Evolutionary conservation across 2,113 vertebrate species (phyloP), one percentile per base, ranked within the genome.

Genomic region (Arvicanthis niloticus): DNA sequence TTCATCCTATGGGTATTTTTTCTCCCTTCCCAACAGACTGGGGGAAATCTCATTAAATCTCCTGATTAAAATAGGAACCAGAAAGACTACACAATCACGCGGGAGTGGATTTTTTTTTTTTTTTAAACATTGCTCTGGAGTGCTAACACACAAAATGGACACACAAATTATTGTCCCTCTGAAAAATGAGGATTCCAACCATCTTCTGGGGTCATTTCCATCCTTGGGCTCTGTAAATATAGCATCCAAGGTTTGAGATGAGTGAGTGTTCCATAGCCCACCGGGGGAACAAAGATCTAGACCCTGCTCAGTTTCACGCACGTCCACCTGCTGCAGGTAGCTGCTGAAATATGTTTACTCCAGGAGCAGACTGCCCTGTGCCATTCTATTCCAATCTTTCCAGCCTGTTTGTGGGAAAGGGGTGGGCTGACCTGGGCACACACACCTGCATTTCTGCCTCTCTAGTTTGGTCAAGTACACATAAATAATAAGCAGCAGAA

Each of bases 401-500:
- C 72, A 81, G 58, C 62, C 91, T 80, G 84, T 56, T 37, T 37
- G 72, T 77, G 37, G 90, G 84, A 92, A 97, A 16, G 78, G 96
- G 92, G 95, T 85, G 94, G 95, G 84, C 97, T 93, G 94, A 95
- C 72, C 26, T 93, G 88, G 96, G 96, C 65, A 60, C 78, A 88
- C 89, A 60, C 70, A 91, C 56, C 93, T 97, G 80, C 92, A 95
- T 29, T 95, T 77, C 95, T 94, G 96, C 75, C 53, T 96, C 97
- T 98, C 97, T 98, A 97, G 97, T 97, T 97, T 98, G 96, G 96
- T 96, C 96, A 98, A 98, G 96, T 93, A 92, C 91, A 96, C 96
- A 97, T 98, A 97, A 98, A 98, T 98, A 98, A 99, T 98, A 96
- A 98, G 89, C 72, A 96, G 98, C 98, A 98, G 97, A 98, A 98